Conservation (phyloP, 2,797 vertebrate genomes). For the Mormyrops attenuatus region DNA sequence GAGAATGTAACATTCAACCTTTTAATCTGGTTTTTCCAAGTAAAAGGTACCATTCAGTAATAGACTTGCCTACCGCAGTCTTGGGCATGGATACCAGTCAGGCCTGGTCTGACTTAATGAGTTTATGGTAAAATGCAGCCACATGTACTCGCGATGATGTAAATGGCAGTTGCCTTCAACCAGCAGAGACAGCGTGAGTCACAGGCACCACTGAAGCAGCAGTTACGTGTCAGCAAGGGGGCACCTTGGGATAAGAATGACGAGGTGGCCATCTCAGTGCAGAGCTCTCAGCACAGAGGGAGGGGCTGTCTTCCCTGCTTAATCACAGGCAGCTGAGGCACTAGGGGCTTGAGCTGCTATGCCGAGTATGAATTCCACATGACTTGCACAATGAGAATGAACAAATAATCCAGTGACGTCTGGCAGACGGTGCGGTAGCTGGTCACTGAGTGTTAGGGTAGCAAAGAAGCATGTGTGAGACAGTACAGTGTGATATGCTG, state of each 20-base stretch:
- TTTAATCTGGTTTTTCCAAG: background rate
- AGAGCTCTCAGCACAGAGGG: background rate
- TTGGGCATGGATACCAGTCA: background rate
- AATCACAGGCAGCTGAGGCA: background rate
- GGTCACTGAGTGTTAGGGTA: background rate
- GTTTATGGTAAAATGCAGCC: constrained; percentile 11
- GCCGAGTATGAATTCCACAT: background rate
- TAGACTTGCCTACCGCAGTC: background rate
- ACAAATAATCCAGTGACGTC: background rate
- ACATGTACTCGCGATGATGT: background rate
- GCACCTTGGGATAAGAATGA: background rate
- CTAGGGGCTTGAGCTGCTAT: background rate
- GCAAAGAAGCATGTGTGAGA: background rate
- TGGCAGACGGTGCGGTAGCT: background rate
- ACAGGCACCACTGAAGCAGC: background rate
- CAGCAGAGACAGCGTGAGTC: background rate
- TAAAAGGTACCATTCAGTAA: background rate
- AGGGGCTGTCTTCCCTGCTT: background rate
- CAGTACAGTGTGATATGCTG: background rate
- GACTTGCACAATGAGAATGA: background rate
- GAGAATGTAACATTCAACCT: background rate
- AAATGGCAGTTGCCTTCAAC: background rate
- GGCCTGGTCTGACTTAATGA: background rate
- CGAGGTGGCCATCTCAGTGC: background rate
- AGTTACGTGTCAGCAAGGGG: background rate